These are phyloP conservation scores for Psittacula echo DNA, from an alignment of 2,797 vertebrate species.

Conservation along the genomic window DNA sequence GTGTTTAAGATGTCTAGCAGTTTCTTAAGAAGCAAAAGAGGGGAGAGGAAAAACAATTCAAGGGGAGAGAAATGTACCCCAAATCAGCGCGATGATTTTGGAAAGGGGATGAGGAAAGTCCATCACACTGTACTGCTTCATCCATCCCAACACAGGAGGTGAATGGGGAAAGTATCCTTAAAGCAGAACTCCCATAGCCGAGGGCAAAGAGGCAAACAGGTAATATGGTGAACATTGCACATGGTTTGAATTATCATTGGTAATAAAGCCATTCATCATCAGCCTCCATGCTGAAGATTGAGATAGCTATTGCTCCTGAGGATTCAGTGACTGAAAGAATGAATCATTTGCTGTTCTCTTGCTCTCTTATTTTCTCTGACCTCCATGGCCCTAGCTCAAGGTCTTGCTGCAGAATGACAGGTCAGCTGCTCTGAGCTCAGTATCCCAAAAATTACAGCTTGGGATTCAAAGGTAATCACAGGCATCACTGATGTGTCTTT, in stretches of 20 bases:
- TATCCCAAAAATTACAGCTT: not conserved
- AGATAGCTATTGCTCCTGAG: slow-evolving; percentile 8
- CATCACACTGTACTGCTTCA: not conserved
- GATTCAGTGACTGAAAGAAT: slow-evolving; percentile 27
- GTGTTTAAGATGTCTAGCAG: slow-evolving; percentile 54
- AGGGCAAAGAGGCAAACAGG: not conserved
- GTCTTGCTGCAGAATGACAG: not conserved
- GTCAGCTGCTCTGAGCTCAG: not conserved
- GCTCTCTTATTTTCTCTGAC: not conserved
- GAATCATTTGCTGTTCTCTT: not conserved
- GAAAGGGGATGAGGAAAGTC: not conserved
- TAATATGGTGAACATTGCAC: not conserved
- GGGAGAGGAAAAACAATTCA: not conserved
- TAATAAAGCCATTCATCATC: slow-evolving; percentile 49
- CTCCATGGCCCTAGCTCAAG: not conserved
- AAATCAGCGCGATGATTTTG: not conserved
- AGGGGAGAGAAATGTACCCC: not conserved
- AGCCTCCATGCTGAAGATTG: not conserved
- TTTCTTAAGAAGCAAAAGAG: not conserved
- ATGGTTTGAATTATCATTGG: slow-evolving; percentile 37
- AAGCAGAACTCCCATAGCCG: not conserved
- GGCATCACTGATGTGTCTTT: not conserved
- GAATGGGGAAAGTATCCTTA: not conserved
- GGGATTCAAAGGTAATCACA: not conserved
- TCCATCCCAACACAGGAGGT: not conserved